Base-by-base conservation (phyloP, 2,113 vertebrate genomes). In the Tapirus terrestris region DNA sequence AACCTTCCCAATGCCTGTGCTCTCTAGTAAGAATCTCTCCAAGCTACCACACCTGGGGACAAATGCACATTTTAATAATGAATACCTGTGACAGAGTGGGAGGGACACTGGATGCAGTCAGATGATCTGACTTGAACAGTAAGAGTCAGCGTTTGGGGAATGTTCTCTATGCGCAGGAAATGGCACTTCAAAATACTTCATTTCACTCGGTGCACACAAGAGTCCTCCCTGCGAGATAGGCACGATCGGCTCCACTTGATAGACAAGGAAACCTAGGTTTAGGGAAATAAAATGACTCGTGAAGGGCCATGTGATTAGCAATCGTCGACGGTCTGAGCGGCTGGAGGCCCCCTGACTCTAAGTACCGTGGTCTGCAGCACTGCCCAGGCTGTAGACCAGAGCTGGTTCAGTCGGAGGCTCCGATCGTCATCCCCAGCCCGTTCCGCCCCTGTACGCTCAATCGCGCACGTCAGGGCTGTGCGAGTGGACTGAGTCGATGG, bases 381-480 rank as follows among this genome's bases (percentile, higher is more conserved):
- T 1, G 3, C 11, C 36, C 1, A 0, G 16, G 58, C 56, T 31
- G 51, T 2, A 6, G 81, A 7, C 4, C 27, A 5, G 16, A 11
- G 17, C 33, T 9, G 20, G 45, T 1, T 11, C 14, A 1, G 6
- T 27, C 0, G 1, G 2, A 70, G 25, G 25, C 29, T 18, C 17
- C 3, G 39, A 29, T 33, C 56, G 1, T 56, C 36, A 16, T 4
- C 4, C 6, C 65, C 23, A 11, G 25, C 14, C 2, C 7, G 5
- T 3, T 3, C 45, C 11, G 36, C 2, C 9, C 10, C 5, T 0
- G 1, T 10, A 21, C 16, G 3, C 10, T 2, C 1, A n/a, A 48
- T 21, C 2, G 1, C 14, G 0, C n/a, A 0, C 2, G 5, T 18
- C 10, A 72, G 20, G 16, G 13, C 6, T 8, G 0, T 25, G 36